These are phyloP conservation scores for Charanyca ferruginea DNA, from an alignment of 2,888 invertebrate species.

Conservation along the genomic window DNA sequence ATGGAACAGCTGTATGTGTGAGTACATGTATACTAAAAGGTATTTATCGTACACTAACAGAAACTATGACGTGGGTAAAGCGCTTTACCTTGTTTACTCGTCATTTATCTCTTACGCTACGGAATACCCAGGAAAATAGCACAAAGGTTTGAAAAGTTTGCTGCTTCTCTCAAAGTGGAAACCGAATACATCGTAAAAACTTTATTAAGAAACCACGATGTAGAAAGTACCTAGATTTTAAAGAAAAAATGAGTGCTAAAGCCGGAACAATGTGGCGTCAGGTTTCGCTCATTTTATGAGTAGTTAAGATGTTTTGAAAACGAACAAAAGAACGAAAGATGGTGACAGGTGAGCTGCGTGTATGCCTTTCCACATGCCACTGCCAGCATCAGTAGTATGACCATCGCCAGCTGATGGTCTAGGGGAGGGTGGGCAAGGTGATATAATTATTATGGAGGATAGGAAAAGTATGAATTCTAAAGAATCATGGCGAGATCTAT, in stretches of 20 bases:
- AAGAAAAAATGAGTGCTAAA: slow-evolving; percentile 22
- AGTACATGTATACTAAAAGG: slow-evolving; percentile 28
- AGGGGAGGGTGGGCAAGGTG: too few relatives aligned
- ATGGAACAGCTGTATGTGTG: slow-evolving; percentile 20
- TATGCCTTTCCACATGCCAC: slow-evolving; percentile 4
- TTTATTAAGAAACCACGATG: slow-evolving; percentile 31
- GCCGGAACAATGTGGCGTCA: slow-evolving; percentile 17
- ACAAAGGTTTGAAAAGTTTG: slow-evolving; percentile 27
- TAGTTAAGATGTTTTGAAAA: neutral
- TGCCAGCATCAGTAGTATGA: too few relatives aligned
- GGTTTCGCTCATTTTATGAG: slow-evolving; percentile 10
- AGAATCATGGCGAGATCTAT: too few relatives aligned
- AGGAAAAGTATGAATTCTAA: too few relatives aligned
- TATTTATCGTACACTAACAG: slow-evolving; percentile 24
- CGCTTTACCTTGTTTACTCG: slow-evolving; percentile 25
- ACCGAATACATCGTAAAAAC: slow-evolving; percentile 30
- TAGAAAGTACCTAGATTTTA: slow-evolving; percentile 37
- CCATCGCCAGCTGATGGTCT: too few relatives aligned
- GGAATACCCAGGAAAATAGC: slow-evolving; percentile 9
- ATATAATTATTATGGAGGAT: too few relatives aligned
- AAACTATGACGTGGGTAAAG: slow-evolving; percentile 23
- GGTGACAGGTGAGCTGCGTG: neutral
- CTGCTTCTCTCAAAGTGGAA: slow-evolving; percentile 8
- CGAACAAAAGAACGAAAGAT: neutral
- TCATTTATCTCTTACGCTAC: slow-evolving; percentile 31